Conservation (phyloP, 2,797 vertebrate genomes). For the Cryptoprocta ferox region DNA sequence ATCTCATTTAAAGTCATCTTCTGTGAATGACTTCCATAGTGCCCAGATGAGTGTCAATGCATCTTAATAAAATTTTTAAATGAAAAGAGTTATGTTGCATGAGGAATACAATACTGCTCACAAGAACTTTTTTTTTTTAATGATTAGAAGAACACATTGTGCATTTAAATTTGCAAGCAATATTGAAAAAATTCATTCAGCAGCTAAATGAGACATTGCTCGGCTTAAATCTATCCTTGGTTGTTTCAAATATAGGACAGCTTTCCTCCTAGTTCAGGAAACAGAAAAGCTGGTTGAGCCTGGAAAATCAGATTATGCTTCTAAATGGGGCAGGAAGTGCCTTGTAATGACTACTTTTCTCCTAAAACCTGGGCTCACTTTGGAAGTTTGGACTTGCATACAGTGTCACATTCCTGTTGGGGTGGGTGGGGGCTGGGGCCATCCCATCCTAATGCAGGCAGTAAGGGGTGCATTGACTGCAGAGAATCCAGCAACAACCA, state of each 20-base stretch:
- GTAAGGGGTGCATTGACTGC: accelerated
- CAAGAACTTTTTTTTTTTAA: not conserved
- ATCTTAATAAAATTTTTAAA: not conserved
- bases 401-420: not conserved
- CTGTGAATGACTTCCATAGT: not conserved
- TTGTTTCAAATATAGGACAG: not conserved
- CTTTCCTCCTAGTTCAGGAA: not conserved
- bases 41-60: not conserved
- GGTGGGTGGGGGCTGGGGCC: accelerated
- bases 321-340: not conserved
- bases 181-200: not conserved
- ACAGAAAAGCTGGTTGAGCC: not conserved
- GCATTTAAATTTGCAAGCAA: not conserved
- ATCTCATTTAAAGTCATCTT: constrained; percentile 50
- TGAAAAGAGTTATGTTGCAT: not conserved
- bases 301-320: not conserved
- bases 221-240: not conserved
- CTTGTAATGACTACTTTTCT: not conserved
- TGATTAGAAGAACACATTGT: not conserved
- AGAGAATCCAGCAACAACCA: not conserved
- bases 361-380: not conserved
- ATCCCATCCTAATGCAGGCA: accelerated
- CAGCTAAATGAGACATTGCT: not conserved
- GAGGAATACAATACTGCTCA: not conserved
- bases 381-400: not conserved